Base-by-base conservation (phyloP, 2,797 vertebrate species). In the Austrolebias charrua region DNA sequence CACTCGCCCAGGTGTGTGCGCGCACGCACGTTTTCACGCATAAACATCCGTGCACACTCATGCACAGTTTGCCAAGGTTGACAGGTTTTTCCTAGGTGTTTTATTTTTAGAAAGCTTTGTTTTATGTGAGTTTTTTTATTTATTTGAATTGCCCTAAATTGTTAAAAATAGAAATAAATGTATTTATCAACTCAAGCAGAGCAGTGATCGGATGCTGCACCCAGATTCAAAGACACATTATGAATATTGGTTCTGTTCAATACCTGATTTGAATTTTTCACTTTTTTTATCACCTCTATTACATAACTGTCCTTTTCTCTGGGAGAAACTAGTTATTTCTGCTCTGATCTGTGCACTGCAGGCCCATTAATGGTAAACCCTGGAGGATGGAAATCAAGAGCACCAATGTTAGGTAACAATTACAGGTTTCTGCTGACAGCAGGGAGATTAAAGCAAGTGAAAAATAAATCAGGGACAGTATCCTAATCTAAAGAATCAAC, bases 81-180 rank as follows among this genome's bases (percentile, higher is more conserved):
- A 77, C 70, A 75, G 79, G 60, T 71, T 72, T 65, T 67, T 68
- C 55, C 1, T 58, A 69, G 67, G 58, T 69, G 67, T 73, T 76
- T 79, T 65, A 75, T 77, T 83, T 79, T 60, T 56, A 63, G 68
- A 19, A 66, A 35, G 19, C 13, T 46, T 76, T 42, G 9, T 38
- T 66, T 58, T 57, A n/a, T 45, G 44, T 45, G 44, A 45, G 44
- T 47, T 47, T 38, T 38, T 38, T 6, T 6, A 9, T 38, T 6
- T 6, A 9, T 9, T 2, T 9, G 11, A 38, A 38, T 9, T 11
- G 9, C 35, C 7, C 8, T 38, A 38, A 38, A 38, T 38, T 38
- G 35, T 38, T 9, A 38, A 9, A 38, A 38, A 38, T 9, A 38
- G 9, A 38, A 38, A 38, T 7, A 38, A 38, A 38, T 38, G 8